Evolutionary conservation across 2,797 vertebrate genomes (phyloP), one percentile per base, ranked within the genome.

Genomic region (Trematocara caparti): DNA sequence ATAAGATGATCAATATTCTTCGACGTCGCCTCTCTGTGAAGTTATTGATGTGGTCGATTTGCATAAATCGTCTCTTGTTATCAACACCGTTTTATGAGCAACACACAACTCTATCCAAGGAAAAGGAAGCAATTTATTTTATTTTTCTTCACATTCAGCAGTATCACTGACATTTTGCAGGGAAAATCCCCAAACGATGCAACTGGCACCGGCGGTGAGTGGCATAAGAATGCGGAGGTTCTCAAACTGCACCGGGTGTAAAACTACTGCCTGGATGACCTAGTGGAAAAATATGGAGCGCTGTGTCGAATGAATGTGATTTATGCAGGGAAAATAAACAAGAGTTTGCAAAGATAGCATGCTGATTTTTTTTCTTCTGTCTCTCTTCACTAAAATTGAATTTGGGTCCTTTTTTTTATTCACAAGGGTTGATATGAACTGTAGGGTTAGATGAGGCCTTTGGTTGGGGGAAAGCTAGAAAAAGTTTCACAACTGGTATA

Each of bases 161-260:
- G 14, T 3, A 50, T 34, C 76, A 24, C 3, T 80, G 82, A 92
- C 76, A 82, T 82, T 87, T 87, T 64, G 66, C 49, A 73, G 84
- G 86, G 82, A 87, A 89, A 90, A 87, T 82, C 82, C 84, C 83
- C 78, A 86, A 90, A 75, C 69, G 50, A 78, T 21, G 19, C 45
- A 64, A 32, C 40, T 40, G 49, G 38, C 50, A 24, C 32, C 47
- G 24, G 51, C 48, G 21, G 72, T 34, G 73, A 34, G 43, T 5
- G 51, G 24, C 43, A 71, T 47, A 71, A 47, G 66, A 71, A 47
- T n/a, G 40, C 9, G 4, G 24, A 47, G 66, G 40, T 47, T 71
- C 43, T 71, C 24, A 47, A 45, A 69, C 64, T 69, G 40, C 24
- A 43, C 13, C 2, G 24, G 38, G 64, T n/a, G 9, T 71, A 47